Evolutionary conservation across 2,797 vertebrate species (phyloP).

Genomic region (Sebastes matsubarae): DNA sequence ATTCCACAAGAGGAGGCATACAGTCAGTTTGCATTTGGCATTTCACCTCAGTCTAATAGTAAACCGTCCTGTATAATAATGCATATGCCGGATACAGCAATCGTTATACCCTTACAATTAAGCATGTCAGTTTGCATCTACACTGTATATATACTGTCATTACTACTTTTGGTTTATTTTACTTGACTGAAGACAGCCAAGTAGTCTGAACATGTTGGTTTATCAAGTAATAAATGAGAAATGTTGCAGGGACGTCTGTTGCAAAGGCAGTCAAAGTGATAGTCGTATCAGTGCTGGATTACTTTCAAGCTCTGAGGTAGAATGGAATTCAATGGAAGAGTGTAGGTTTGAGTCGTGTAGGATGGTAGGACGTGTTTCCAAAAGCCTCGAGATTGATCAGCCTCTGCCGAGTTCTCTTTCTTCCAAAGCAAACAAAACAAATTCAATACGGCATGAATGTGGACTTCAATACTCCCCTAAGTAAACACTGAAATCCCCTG

Average conservation of each 20-base stretch:
- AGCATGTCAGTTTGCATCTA: neutral
- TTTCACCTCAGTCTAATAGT: neutral
- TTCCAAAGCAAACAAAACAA: neutral
- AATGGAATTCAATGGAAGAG: neutral
- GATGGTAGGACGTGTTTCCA: neutral
- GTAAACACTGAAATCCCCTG: neutral
- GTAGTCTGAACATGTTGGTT: conserved; percentile 7
- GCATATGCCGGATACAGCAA: neutral
- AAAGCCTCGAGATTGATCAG: conserved; percentile 6
- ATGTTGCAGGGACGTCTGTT: neutral
- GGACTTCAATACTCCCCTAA: neutral
- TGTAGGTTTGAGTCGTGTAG: neutral
- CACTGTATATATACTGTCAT: neutral
- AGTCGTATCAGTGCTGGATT: neutral
- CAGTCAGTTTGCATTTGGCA: neutral
- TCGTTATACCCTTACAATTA: conserved; percentile 11
- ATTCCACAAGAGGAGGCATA: neutral
- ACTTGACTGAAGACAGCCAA: neutral
- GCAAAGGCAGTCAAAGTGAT: conserved; percentile 8
- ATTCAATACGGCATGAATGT: neutral
- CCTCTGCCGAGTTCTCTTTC: neutral
- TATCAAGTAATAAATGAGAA: conserved; percentile 1
- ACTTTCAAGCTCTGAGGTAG: conserved; percentile 17
- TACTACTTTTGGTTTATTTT: conserved; percentile 6
- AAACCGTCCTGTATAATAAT: conserved; percentile 8